Evolutionary conservation across 2,888 invertebrate genomes (phyloP).

Genomic region (Plebejus melissa): DNA sequence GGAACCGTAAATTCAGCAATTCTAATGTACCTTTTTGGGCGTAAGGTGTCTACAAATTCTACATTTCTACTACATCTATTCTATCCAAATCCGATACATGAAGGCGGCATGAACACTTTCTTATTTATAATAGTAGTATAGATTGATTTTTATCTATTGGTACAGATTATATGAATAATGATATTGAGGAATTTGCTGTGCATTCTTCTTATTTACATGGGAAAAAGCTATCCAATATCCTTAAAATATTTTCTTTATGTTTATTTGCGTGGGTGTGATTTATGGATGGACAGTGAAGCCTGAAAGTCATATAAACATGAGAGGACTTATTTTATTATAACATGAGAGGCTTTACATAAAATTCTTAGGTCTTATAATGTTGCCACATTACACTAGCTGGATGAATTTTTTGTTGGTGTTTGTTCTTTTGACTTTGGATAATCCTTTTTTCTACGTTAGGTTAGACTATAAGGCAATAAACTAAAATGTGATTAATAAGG

Average conservation of each 20-base stretch:
- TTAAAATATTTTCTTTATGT: not conserved
- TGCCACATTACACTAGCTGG: not conserved
- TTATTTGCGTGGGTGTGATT: conserved; percentile 3
- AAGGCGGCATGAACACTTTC: no score
- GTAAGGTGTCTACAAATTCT: no score
- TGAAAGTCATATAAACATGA: not conserved
- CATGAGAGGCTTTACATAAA: not conserved
- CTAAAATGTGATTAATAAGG: no score
- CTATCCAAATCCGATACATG: no score
- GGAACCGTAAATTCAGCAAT: no score
- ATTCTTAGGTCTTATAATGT: not conserved
- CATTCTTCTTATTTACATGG: not conserved
- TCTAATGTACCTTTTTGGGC: no score
- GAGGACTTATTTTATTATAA: not conserved
- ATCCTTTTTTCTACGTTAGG: not conserved
- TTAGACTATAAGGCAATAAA: not conserved
- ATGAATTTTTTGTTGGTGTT: not conserved
- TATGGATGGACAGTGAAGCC: not conserved
- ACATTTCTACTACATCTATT: no score
- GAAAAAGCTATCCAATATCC: not conserved
- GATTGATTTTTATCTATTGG: no score
- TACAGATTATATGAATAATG: no score
- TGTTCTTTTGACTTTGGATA: no score
- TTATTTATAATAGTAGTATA: no score
- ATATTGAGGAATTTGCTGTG: not conserved